A percentile compares a stretch with the other conserved stretches of the same genome.
Conservation (phyloP, 2,888 invertebrate genomes). For the Schizaphis graminum region DNA sequence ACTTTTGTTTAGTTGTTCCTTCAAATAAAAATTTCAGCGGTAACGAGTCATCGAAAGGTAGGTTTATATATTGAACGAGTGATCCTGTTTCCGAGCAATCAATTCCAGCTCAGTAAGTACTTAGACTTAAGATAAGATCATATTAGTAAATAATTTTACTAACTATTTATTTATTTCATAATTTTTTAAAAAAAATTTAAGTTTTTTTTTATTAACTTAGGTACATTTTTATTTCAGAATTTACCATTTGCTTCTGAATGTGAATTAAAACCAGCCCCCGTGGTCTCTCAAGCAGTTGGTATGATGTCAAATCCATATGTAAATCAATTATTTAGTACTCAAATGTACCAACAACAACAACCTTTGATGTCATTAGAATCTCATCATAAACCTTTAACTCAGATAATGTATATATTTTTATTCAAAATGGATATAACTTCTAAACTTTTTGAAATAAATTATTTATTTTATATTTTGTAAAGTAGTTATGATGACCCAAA, state of each 20-base stretch:
- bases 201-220: background rate
- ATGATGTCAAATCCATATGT: conserved; percentile 37
- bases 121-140: conserved; percentile 65
- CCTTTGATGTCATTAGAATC: conserved; percentile 34
- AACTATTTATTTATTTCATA: background rate
- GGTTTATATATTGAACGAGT: conserved; percentile 63
- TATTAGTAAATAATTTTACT: background rate
- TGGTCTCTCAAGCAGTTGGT: conserved; percentile 24
- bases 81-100: conserved; percentile 49
- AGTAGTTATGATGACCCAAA: conserved; percentile 54
- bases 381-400: conserved; percentile 42
- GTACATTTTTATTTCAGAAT: conserved; percentile 72
- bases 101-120: conserved; percentile 63
- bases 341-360: conserved; percentile 47
- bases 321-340: conserved; percentile 47
- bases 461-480: background rate
- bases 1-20: conserved; percentile 65
- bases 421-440: background rate
- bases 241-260: conserved; percentile 79
- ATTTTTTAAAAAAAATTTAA: background rate
- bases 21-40: conserved; percentile 62
- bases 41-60: conserved; percentile 56
- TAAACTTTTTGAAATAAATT: background rate
- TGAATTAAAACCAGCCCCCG: conserved; percentile 74
- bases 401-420: conserved; percentile 31